Conservation (phyloP, 2,113 vertebrate species). For the Sander vitreus region DNA sequence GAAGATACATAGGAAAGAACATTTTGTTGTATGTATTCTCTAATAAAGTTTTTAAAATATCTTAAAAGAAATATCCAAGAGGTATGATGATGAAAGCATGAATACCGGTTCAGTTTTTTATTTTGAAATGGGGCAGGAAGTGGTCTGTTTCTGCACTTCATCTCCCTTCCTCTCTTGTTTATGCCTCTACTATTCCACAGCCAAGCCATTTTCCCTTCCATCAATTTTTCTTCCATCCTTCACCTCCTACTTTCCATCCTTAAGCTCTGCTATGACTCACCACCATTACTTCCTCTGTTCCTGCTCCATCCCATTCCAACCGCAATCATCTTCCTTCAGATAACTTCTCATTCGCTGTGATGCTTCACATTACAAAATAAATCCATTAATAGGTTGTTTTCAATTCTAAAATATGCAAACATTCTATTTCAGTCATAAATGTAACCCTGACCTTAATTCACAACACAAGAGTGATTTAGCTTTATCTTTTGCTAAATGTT, state of each 20-base stretch:
- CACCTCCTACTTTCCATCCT: constrained; percentile 22
- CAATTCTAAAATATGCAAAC: neutral
- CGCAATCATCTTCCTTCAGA: neutral
- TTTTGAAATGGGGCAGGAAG: constrained; percentile 53
- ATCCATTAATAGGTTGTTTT: neutral
- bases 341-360: neutral
- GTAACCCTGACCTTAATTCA: neutral
- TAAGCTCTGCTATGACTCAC: constrained; percentile 29
- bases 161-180: constrained; percentile 26
- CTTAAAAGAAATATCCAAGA: neutral
- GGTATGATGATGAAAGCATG: neutral
- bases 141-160: constrained; percentile 39
- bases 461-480: neutral
- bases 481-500: neutral
- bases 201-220: constrained; percentile 24
- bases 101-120: constrained; percentile 6
- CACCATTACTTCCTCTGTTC: constrained; percentile 29
- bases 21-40: neutral
- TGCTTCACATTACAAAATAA: neutral
- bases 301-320: constrained; percentile 15
- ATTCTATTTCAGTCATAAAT: neutral
- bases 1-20: neutral
- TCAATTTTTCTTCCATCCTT: constrained; percentile 18
- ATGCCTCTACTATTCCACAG: constrained; percentile 5
- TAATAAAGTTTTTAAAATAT: neutral